phyloP scores from a whole-genome alignment of 1,140 invertebrate species.

The Euura lappo region DNA sequence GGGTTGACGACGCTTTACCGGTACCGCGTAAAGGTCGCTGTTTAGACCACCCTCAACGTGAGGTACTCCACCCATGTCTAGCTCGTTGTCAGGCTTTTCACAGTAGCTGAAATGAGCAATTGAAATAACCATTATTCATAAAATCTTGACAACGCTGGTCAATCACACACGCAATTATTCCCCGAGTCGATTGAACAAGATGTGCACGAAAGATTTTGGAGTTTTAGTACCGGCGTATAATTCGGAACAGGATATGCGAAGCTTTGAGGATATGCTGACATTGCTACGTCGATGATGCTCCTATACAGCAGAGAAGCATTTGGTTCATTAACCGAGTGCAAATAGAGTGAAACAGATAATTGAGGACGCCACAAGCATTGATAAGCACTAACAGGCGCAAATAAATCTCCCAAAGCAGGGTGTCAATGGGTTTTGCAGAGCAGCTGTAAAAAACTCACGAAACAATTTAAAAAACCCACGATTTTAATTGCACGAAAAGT shows the following conservation, averaged over 20 bases:
- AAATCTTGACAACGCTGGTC: too few species aligned
- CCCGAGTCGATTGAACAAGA: too few species aligned
- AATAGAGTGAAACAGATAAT: background rate
- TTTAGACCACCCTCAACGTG: constrained; percentile 74
- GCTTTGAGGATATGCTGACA: too few species aligned
- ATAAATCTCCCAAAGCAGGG: background rate
- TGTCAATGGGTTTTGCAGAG: too few species aligned
- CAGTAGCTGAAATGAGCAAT: constrained; percentile 56
- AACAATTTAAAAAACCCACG: background rate
- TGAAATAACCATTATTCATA: too few species aligned
- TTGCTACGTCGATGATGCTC: too few species aligned
- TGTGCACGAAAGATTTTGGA: too few species aligned
- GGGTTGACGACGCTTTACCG: constrained; percentile 69
- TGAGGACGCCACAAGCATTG: background rate
- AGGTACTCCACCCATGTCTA: constrained; percentile 64
- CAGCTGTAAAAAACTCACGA: too few species aligned
- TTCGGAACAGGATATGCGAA: too few species aligned
- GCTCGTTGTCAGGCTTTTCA: constrained; percentile 65
- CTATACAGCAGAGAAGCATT: too few species aligned
- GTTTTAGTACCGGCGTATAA: too few species aligned
- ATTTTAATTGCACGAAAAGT: background rate
- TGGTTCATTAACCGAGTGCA: background rate
- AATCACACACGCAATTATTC: too few species aligned
- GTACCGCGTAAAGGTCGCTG: constrained; percentile 77
- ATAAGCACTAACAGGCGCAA: background rate